Conservation (phyloP, 2,113 vertebrate genomes). For the Istiophorus platypterus region DNA sequence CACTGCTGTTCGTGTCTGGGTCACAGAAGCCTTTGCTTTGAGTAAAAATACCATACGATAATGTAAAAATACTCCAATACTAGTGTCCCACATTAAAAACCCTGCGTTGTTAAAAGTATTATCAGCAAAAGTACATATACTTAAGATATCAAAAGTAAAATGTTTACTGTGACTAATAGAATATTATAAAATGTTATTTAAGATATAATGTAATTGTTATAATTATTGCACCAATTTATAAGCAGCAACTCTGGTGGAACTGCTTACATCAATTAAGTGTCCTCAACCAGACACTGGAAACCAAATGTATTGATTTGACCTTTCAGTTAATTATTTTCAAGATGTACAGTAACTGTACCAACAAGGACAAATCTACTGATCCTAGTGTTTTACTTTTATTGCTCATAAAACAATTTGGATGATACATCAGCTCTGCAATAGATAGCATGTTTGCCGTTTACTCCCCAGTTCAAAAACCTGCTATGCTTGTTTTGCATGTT, state of each 20-base stretch:
- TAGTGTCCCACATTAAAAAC: no score
- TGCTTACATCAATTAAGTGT: no score
- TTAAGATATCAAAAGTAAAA: no score
- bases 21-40: background rate
- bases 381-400: constrained; percentile 36
- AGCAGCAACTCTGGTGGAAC: no score
- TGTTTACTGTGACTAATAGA: no score
- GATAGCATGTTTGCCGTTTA: background rate
- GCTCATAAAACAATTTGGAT: constrained; percentile 39
- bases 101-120: no score
- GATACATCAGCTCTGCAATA: background rate
- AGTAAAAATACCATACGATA: background rate
- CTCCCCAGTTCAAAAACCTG: background rate
- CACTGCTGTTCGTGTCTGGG: no score
- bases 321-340: background rate
- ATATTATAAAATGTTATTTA: no score
- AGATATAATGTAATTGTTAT: no score
- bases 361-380: constrained; percentile 6
- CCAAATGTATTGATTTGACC: background rate
- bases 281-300: background rate
- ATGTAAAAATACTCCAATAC: no score
- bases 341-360: background rate
- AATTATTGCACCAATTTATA: no score
- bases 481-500: background rate
- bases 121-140: no score